These are phyloP conservation scores for Drosophila mojavensis DNA, from an alignment of 1,140 invertebrate genomes.

Conservation along the genomic window DNA sequence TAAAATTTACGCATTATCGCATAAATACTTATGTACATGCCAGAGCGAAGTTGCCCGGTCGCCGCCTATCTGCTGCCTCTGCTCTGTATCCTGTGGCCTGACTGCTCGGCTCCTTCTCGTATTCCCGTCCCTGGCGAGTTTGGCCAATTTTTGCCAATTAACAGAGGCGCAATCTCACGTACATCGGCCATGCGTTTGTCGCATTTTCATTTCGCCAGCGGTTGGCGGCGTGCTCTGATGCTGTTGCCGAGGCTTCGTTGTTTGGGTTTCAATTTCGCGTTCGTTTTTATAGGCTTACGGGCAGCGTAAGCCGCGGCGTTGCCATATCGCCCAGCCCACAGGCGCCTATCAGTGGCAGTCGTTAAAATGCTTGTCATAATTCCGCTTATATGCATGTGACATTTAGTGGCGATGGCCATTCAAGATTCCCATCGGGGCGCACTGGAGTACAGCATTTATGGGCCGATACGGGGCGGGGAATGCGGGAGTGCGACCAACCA, in stretches of 20 bases:
- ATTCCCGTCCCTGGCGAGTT: conserved; percentile 29
- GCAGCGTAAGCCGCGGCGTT: conserved; percentile 40
- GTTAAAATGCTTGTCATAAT: conserved; percentile 82
- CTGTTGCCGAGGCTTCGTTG: background rate
- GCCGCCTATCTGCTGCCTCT: background rate
- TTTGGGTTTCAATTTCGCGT: conserved; percentile 70
- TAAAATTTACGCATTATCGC: conserved; percentile 81
- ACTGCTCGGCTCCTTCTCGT: background rate
- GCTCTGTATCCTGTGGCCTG: too few relatives aligned
- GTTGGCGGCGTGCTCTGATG: background rate
- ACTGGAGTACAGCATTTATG: conserved; percentile 38
- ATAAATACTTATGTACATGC: conserved; percentile 66
- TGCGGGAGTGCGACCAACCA: conserved; percentile 27
- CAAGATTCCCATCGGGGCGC: conserved; percentile 39
- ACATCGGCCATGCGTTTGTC: conserved; percentile 77
- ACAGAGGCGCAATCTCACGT: conserved; percentile 76
- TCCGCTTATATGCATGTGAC: conserved; percentile 78
- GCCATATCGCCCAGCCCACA: conserved; percentile 56
- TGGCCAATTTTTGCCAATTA: conserved; percentile 81
- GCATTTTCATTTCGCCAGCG: conserved; percentile 24
- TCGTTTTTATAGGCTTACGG: conserved; percentile 67
- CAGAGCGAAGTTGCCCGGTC: background rate
- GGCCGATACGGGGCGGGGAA: background rate
- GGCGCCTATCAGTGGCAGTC: conserved; percentile 61
- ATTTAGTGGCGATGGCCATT: conserved; percentile 61